Percentiles rank a stretch among this genome's conserved stretches.
Conservation (phyloP, 2,113 vertebrate species). For the Lophotis ruficrista region DNA sequence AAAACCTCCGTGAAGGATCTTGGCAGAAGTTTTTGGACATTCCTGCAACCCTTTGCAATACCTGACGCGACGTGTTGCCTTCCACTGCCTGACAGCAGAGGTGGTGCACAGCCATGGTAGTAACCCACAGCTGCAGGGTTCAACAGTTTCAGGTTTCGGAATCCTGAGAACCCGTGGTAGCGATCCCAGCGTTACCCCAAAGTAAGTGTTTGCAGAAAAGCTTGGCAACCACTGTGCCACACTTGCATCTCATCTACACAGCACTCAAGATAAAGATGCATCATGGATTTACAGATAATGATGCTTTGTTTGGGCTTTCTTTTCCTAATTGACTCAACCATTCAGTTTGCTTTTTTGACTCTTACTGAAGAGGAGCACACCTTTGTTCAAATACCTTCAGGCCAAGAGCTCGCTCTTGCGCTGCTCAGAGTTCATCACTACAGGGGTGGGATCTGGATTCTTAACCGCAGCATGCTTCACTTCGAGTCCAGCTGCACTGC, state of each 20-base stretch:
- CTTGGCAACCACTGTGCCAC: neutral
- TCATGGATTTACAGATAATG: neutral
- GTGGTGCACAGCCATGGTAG: rapidly evolving
- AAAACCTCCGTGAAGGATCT: neutral
- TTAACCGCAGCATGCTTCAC: neutral
- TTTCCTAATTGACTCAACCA: neutral
- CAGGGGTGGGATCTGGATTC: neutral
- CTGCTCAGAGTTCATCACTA: neutral
- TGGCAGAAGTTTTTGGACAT: neutral
- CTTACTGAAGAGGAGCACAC: neutral
- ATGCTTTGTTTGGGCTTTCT: neutral
- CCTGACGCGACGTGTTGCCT: rapidly evolving
- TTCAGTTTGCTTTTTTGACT: neutral
- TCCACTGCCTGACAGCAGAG: neutral
- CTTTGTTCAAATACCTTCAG: neutral
- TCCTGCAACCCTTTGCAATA: neutral
- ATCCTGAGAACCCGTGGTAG: rapidly evolving
- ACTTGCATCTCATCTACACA: neutral
- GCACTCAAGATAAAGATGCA: neutral
- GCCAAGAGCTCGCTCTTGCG: neutral
- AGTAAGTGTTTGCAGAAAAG: neutral
- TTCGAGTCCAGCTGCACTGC: neutral
- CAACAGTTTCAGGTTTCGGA: neutral
- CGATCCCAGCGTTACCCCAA: neutral
- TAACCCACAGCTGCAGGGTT: neutral